Evolutionary conservation across 2,888 invertebrate species (phyloP), one percentile per base, ranked within the genome.

Genomic region (Eledone cirrhosa): DNA sequence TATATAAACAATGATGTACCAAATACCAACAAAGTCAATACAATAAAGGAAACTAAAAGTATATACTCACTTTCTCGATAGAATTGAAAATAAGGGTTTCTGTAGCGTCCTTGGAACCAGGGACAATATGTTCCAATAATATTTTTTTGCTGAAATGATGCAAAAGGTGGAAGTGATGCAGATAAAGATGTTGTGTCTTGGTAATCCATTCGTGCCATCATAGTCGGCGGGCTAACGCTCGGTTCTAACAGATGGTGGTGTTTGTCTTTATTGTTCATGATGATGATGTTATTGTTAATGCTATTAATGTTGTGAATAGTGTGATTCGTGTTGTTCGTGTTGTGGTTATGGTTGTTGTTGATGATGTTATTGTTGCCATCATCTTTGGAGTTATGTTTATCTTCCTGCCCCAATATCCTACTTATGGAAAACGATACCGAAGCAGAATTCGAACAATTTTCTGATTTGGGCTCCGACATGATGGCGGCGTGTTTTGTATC

Each of bases 91-190:
- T 76, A 76, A 19, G 76, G 76, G 47, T 76, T 76, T 76, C 76
- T 47, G 76, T 48, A 76, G 41, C 76, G 76, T 76, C 76, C 76
- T 47, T 76, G 76, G 29, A 76, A 76, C 76, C 76, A 76, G 47
- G 76, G 76, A 76, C 76, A 76, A 29, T 76, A 76, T 27, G 76
- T 48, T 76, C 76, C 76, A 47, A 76, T 76, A 29, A 76, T 47
- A 48, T 76, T 76, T 48, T 76, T 76, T 29, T 76, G 76, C 8
- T 76, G 76, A 76, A 76, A 76, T 24, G 48, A 48, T n/a, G 76
- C 47, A 48, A 76, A 76, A 29, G 76, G 76, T 33, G 76, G 76
- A n/a, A 76, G 19, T 41, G 76, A 48, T 47, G 47, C 76, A 47
- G 47, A 16, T n/a, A 76, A 19, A 16, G n/a, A n/a, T n/a, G 48